Conservation (phyloP, 2,113 vertebrate species). For the Misgurnus anguillicaudatus region DNA sequence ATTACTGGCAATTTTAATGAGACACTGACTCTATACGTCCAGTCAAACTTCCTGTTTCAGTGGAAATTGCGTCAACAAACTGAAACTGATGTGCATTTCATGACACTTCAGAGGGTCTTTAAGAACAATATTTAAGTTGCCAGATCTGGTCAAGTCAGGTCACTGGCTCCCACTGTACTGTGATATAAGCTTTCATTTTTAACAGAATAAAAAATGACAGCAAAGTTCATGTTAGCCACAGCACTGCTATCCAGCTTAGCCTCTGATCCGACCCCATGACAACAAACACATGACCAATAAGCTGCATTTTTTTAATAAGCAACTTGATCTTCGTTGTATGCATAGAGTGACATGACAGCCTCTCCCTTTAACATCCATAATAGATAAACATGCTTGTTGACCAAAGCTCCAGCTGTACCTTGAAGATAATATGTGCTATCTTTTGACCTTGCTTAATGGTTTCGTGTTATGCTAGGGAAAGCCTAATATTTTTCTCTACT, state of each 20-base stretch:
- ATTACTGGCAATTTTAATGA: no score
- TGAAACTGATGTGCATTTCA: no score
- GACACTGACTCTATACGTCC: no score
- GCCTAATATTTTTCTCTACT: neutral
- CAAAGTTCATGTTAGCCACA: conserved; percentile 28
- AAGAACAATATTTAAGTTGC: neutral
- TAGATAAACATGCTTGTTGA: conserved; percentile 65
- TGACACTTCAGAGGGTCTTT: no score
- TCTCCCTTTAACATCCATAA: conserved; percentile 67
- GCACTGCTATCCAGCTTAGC: conserved; percentile 24
- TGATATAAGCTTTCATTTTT: conserved; percentile 55
- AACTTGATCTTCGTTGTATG: conserved; percentile 23
- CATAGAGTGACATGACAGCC: conserved; percentile 25
- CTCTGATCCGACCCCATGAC: conserved; percentile 27
- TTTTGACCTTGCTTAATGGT: conserved; percentile 54
- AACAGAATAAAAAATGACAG: conserved; percentile 1
- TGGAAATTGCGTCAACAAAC: no score
- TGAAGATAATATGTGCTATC: conserved; percentile 52
- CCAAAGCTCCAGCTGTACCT: conserved; percentile 61
- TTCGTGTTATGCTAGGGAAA: conserved; percentile 44
- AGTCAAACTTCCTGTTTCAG: no score
- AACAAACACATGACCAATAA: conserved; percentile 43
- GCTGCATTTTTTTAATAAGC: conserved; percentile 16
- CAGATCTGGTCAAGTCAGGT: conserved; percentile 24
- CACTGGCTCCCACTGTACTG: neutral